phyloP scores from a whole-genome alignment of 2,888 invertebrate species.

The Mellilla xanthometata region DNA sequence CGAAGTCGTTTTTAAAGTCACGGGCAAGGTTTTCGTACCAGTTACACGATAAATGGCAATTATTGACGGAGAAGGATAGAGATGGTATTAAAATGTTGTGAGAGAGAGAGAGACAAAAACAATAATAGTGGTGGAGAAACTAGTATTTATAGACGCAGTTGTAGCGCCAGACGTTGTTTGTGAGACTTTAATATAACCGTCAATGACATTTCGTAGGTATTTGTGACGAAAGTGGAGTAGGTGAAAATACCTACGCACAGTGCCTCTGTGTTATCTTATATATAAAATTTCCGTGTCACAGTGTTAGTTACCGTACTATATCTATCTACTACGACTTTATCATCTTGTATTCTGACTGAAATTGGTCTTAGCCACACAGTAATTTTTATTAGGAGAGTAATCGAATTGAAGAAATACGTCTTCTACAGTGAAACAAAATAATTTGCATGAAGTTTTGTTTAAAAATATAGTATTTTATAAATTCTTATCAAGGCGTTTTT shows the following conservation, averaged over 20 bases:
- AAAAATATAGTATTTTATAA: too few species aligned
- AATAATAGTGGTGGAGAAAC: conserved; percentile 13
- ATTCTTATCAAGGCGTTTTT: too few species aligned
- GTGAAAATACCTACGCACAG: conserved; percentile 6
- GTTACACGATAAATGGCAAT: conserved; percentile 5
- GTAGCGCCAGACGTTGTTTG: conserved; percentile 26
- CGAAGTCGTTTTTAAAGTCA: conserved; percentile 19
- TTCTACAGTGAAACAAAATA: too few species aligned
- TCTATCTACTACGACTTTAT: too few species aligned
- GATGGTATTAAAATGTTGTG: background rate
- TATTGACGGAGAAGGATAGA: conserved; percentile 2
- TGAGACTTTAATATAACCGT: conserved; percentile 33
- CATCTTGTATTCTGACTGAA: too few species aligned
- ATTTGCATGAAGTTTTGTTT: too few species aligned
- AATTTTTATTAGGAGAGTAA: too few species aligned
- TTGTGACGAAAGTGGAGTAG: conserved; percentile 16
- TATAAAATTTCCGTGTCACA: too few species aligned
- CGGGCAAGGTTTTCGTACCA: conserved; percentile 21
- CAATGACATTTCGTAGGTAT: conserved; percentile 19
- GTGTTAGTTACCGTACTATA: too few species aligned
- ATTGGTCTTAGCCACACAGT: too few species aligned
- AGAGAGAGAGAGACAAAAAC: conserved; percentile 14
- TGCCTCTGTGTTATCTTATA: too few species aligned
- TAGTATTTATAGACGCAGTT: conserved; percentile 21
- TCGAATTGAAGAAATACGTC: too few species aligned